These are phyloP conservation scores for Dioctria linearis DNA, from an alignment of 2,888 invertebrate species.

Conservation along the genomic window DNA sequence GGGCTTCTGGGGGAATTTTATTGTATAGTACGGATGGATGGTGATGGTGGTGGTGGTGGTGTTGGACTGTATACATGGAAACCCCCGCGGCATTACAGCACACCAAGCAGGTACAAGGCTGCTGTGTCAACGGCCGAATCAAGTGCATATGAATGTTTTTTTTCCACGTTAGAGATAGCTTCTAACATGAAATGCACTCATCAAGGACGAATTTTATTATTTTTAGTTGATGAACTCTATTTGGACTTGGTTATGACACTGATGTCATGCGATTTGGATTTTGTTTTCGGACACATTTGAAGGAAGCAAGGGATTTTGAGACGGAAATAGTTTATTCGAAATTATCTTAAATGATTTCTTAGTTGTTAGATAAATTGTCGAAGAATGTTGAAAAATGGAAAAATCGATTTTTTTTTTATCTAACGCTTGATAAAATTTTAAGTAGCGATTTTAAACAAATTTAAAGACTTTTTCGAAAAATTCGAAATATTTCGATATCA, in stretches of 20 bases:
- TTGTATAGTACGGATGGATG: background rate
- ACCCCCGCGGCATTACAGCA: background rate
- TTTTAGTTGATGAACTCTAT: constrained; percentile 41
- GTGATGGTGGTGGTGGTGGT: background rate
- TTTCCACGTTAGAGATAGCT: constrained; percentile 15
- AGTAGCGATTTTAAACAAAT: too few species aligned
- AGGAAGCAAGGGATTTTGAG: too few species aligned
- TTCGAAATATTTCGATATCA: too few species aligned
- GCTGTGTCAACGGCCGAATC: constrained; percentile 55
- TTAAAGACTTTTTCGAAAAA: too few species aligned
- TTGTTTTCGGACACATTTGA: too few species aligned
- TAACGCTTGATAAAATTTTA: too few species aligned
- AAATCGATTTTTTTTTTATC: too few species aligned
- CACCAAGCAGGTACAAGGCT: constrained; percentile 53
- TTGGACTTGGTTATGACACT: constrained; percentile 8
- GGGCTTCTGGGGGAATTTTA: too few species aligned
- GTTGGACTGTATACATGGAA: background rate
- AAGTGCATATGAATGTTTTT: constrained; percentile 52
- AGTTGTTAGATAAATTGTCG: too few species aligned
- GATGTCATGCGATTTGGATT: background rate
- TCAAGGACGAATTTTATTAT: constrained; percentile 41
- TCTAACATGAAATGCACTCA: constrained; percentile 36
- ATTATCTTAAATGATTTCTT: too few species aligned
- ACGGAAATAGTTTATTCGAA: too few species aligned
- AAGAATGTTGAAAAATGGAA: too few species aligned